Evolutionary conservation across 2,797 vertebrate species (phyloP), one percentile per base, ranked within the genome.

Genomic region (Notamacropus eugenii): DNA sequence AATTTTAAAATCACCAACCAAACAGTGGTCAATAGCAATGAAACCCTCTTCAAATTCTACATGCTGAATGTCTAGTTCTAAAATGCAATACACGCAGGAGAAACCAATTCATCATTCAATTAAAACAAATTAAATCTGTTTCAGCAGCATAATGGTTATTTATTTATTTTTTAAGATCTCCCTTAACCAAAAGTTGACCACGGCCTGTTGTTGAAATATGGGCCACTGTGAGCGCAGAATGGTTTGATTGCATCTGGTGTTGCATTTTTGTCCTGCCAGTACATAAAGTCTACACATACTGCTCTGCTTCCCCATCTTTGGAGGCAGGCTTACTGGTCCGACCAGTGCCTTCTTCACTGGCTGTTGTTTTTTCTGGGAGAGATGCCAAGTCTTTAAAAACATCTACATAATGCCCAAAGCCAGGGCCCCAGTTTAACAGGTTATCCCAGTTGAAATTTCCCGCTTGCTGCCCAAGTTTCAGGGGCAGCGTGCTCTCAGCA

Each of bases 381-480:
- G 99, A 99, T 52, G 99, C 99, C 98, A 99, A 98, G 99, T 99
- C 99, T 98, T 99, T 99, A 98, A 99, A 99, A 97, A 99, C 99
- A 54, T 99, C 99, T 87, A 99, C 99, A 54, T 99, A 99, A 98
- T 99, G 99, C 97, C 99, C 99, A 90, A 99, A 99, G 67, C 99
- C 99, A 0, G 99, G 99, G 92, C 99, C 99, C 99, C 99, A 99
- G 99, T 99, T 99, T 98, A 99, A 99, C 95, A 99, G 99, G 98
- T 99, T 99, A 99, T 99, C 99, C 99, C 99, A 99, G 98, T 99
- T 99, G 98, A 99, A 99, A 97, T 98, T 99, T 91, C 99, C 99
- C 0, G 99, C 99, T 90, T 98, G 99, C 95, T 99, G 99, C 50
- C 99, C 99, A 94, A 99, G 99, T 98, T 99, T 99, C 96, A 99